A percentile compares a stretch with the other conserved stretches of the same genome.
These are phyloP conservation scores for Ruditapes philippinarum DNA, from an alignment of 1,140 invertebrate species.

Conservation along the genomic window DNA sequence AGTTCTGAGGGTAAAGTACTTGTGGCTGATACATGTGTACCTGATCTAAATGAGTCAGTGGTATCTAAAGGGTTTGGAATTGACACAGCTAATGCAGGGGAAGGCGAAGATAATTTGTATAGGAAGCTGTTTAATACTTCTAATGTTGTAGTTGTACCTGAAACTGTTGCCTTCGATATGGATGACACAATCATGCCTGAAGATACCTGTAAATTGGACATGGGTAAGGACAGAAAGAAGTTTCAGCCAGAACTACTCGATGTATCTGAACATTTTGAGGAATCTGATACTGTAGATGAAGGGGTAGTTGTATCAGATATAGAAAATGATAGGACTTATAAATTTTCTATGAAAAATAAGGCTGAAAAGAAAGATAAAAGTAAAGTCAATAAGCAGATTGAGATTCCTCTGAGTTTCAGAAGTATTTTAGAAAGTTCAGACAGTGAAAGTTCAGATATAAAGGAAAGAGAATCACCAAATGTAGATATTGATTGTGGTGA, in stretches of 20 bases:
- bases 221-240: not conserved
- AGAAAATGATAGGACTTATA: too few species aligned
- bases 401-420: conserved; percentile 5
- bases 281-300: not conserved
- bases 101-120: too few species aligned
- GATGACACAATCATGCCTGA: conserved; percentile 18
- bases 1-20: not conserved
- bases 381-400: not conserved
- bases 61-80: not conserved
- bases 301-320: not conserved
- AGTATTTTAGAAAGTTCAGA: conserved; percentile 21
- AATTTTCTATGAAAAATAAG: not conserved
- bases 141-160: conserved; percentile 34
- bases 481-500: conserved; percentile 7
- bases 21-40: conserved; percentile 26
- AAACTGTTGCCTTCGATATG: conserved; percentile 41
- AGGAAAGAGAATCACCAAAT: not conserved
- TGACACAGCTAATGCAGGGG: not conserved
- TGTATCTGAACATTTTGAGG: not conserved
- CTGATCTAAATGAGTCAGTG: not conserved
- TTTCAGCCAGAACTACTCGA: not conserved
- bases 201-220: not conserved
- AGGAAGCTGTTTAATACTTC: not conserved
- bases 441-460: not conserved
- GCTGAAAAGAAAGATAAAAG: not conserved